Conservation (phyloP, 1,140 invertebrate genomes). For the Solenopsis fugax region DNA sequence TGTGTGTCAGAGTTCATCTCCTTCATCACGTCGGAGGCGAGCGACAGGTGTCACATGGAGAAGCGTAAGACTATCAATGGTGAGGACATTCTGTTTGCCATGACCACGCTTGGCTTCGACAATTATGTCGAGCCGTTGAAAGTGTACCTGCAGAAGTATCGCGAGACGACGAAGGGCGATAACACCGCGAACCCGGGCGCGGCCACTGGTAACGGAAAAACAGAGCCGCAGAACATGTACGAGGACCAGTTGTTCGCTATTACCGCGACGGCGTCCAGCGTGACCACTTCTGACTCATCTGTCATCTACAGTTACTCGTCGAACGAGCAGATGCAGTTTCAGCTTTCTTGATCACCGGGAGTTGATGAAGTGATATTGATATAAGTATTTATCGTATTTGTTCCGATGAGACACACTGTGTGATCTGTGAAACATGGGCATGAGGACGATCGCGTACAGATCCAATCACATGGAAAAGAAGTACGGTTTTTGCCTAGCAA, state of each 20-base stretch:
- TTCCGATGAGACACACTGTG: conserved; percentile 15
- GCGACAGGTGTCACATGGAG: conserved; percentile 98
- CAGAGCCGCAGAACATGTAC: conserved; percentile 80
- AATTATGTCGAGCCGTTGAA: conserved; percentile 99
- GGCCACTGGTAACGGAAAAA: conserved; percentile 80
- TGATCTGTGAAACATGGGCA: conserved; percentile 29
- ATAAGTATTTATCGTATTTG: conserved; percentile 61
- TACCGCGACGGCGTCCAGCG: conserved; percentile 81
- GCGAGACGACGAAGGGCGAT: conserved; percentile 91
- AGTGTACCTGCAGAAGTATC: conserved; percentile 98
- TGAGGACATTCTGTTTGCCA: conserved; percentile 98
- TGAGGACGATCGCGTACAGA: conserved; percentile 4
- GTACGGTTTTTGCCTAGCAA: conserved; percentile 13
- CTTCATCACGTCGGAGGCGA: conserved; percentile 99
- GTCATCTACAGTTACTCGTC: conserved; percentile 85
- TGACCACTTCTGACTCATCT: conserved; percentile 84
- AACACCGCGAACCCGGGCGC: conserved; percentile 78
- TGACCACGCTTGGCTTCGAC: conserved; percentile 98
- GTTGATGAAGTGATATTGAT: conserved; percentile 55
- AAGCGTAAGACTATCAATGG: conserved; percentile 99
- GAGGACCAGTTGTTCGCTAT: conserved; percentile 86
- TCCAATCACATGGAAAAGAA: conserved; percentile 27
- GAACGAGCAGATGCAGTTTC: conserved; percentile 85
- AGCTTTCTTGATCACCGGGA: conserved; percentile 81
- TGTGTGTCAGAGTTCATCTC: conserved; percentile 99